These are phyloP conservation scores for Ciona savignyi DNA, from an alignment of 23 tunicate species.

Conservation along the genomic window DNA sequence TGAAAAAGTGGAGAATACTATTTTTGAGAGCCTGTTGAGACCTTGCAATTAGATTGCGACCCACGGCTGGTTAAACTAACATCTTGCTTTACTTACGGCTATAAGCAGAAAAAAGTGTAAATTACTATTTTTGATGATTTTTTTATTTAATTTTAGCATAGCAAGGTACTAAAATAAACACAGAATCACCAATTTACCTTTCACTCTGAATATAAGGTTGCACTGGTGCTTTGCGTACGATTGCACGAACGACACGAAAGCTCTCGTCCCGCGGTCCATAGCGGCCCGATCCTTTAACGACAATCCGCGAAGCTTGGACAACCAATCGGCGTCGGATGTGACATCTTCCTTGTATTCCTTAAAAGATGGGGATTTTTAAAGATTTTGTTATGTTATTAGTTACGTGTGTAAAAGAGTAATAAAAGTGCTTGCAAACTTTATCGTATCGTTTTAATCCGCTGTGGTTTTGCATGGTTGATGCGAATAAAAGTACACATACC, in stretches of 20 bases:
- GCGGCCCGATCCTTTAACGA: conserved; percentile 66
- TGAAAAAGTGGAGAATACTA: too few relatives aligned
- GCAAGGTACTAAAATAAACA: neutral
- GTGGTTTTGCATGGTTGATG: too few relatives aligned
- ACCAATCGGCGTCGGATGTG: conserved; percentile 14
- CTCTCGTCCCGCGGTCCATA: conserved; percentile 76
- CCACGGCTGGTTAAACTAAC: neutral
- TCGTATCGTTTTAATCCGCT: too few relatives aligned
- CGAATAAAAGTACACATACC: too few relatives aligned
- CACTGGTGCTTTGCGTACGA: conserved; percentile 91
- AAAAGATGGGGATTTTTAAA: too few relatives aligned
- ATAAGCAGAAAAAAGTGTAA: neutral
- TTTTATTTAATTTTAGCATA: neutral
- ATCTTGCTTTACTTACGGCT: neutral
- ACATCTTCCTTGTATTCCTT: conserved; percentile 3
- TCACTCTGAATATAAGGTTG: conserved; percentile 76
- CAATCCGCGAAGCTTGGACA: conserved; percentile 36
- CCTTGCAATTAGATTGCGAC: neutral
- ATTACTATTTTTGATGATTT: neutral
- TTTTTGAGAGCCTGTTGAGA: neutral
- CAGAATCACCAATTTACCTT: conserved; percentile 29
- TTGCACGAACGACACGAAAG: conserved; percentile 81
- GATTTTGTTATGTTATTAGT: neutral
- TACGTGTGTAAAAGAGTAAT: neutral
- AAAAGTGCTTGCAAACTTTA: too few relatives aligned